Evolutionary conservation across 2,888 invertebrate genomes (phyloP).

Genomic region (Aphrophora alni): DNA sequence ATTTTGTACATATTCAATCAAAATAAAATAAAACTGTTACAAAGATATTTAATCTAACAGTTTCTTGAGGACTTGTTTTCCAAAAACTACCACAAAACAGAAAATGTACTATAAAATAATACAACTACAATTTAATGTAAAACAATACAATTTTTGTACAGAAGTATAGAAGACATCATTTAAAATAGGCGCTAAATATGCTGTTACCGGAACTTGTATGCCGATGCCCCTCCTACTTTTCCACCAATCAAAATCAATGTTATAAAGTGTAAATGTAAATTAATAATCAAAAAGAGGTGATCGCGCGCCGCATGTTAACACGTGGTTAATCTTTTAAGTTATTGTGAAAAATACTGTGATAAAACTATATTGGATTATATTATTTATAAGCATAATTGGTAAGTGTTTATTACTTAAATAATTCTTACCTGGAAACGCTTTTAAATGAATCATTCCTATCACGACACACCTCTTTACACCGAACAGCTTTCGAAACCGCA

Average conservation of each 20-base stretch:
- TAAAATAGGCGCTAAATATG: no score
- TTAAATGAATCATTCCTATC: slow-evolving; percentile 76
- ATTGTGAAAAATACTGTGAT: not conserved
- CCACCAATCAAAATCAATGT: not conserved
- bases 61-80: no score
- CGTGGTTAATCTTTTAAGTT: not conserved
- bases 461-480: slow-evolving; percentile 52
- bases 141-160: no score
- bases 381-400: not conserved
- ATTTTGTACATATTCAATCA: no score
- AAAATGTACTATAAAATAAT: no score
- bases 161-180: no score
- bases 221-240: not conserved
- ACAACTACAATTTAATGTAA: no score
- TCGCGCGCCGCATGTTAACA: not conserved
- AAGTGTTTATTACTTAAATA: slow-evolving; percentile 20
- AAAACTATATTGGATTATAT: not conserved
- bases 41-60: no score
- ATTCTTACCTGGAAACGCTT: slow-evolving; percentile 69
- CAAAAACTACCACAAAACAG: no score
- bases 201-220: no score
- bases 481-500: slow-evolving; percentile 17
- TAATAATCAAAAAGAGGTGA: not conserved
- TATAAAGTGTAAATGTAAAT: not conserved
- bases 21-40: no score